These are phyloP conservation scores for Pocillopora meandrina DNA, from an alignment of 92 coral and sea anemone genomes.

Conservation along the genomic window DNA sequence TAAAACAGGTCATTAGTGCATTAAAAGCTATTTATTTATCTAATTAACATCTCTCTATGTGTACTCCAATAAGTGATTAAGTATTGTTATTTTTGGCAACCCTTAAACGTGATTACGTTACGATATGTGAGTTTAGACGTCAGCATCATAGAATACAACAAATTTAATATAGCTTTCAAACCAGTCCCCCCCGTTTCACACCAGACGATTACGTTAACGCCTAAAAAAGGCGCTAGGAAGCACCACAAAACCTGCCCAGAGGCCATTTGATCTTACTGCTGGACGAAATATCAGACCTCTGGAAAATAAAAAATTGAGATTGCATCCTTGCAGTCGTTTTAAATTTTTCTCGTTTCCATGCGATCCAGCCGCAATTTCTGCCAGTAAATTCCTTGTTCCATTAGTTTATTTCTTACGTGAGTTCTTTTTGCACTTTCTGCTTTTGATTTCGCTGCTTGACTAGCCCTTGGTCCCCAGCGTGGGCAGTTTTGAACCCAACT, in stretches of 20 bases:
- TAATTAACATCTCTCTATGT: background rate
- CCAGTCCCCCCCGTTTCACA: background rate
- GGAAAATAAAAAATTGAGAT: background rate
- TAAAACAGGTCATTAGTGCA: no score
- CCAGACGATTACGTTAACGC: background rate
- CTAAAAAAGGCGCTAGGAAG: background rate
- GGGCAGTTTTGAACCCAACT: background rate
- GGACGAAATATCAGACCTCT: background rate
- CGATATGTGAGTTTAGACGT: background rate
- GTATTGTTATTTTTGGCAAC: background rate
- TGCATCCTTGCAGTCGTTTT: background rate
- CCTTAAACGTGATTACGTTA: background rate
- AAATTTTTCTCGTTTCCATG: background rate
- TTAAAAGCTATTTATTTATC: background rate
- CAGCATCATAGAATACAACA: background rate
- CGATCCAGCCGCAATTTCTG: background rate
- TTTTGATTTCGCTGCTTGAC: background rate
- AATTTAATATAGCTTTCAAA: background rate
- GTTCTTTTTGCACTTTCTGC: background rate
- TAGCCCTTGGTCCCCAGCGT: conserved; percentile 3
- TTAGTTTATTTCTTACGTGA: background rate
- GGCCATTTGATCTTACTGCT: background rate
- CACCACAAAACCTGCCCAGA: background rate
- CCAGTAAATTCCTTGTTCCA: background rate
- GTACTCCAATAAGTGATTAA: background rate